Conservation (phyloP, 2,113 vertebrate species). For the Phrynosoma blainvillii region DNA sequence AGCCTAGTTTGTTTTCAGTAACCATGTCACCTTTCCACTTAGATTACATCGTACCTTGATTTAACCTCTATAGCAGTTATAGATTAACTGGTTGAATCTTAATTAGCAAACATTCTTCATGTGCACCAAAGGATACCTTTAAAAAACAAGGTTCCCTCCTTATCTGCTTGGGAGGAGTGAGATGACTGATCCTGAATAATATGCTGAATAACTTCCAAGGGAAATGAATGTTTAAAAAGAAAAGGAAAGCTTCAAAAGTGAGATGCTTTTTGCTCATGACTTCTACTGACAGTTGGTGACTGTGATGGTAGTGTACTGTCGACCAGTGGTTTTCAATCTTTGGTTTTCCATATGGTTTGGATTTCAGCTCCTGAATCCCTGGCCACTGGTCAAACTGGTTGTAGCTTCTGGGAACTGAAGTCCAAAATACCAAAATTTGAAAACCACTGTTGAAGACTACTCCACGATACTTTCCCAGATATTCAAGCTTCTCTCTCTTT, state of each 20-base stretch:
- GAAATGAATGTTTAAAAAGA: conserved; percentile 43
- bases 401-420: no score
- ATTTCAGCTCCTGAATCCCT: no score
- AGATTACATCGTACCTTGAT: conserved; percentile 39
- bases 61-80: conserved; percentile 49
- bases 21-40: conserved; percentile 41
- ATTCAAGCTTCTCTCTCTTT: background rate
- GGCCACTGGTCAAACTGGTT: no score
- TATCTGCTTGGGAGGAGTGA: conserved; percentile 40
- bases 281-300: background rate
- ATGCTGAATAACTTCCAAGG: background rate
- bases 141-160: conserved; percentile 19
- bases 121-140: background rate
- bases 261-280: background rate
- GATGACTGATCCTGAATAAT: conserved; percentile 34
- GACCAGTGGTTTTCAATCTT: background rate
- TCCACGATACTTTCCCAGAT: background rate
- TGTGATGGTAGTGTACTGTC: background rate
- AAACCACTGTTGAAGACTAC: no score
- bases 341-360: no score
- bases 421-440: no score
- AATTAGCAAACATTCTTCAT: conserved; percentile 41
- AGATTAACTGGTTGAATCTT: conserved; percentile 59
- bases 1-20: conserved; percentile 37
- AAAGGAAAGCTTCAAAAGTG: background rate